A percentile compares a stretch with the other conserved stretches of the same genome.
Evolutionary conservation across 2,888 invertebrate genomes (phyloP).

Genomic region (Nymphalis urticae): DNA sequence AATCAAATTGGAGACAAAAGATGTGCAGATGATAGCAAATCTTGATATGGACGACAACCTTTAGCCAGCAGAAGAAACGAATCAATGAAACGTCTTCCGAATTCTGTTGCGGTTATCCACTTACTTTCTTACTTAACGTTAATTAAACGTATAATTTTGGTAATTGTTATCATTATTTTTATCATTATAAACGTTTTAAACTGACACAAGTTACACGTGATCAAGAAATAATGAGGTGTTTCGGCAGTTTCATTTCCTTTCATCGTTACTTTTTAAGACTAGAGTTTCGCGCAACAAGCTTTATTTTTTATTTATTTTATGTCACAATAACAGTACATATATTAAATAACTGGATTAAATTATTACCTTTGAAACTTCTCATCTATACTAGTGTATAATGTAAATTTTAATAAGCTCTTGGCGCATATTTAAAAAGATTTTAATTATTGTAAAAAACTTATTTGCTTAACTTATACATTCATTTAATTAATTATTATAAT

Average conservation of each 20-base stretch:
- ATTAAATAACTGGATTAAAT: no score
- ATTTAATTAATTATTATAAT: no score
- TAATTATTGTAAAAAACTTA: no score
- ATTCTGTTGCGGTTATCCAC: slow-evolving; percentile 37
- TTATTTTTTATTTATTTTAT: no score
- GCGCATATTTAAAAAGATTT: no score
- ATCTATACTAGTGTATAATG: no score
- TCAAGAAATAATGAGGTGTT: slow-evolving; percentile 30
- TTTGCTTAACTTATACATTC: no score
- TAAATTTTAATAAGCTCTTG: no score
- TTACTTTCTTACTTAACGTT: slow-evolving; percentile 36
- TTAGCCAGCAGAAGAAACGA: slow-evolving; percentile 34
- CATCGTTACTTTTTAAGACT: slow-evolving; percentile 18
- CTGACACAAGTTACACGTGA: slow-evolving; percentile 27
- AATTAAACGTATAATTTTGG: slow-evolving; percentile 36
- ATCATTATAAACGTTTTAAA: slow-evolving; percentile 20
- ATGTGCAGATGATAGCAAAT: background rate
- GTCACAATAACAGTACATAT: no score
- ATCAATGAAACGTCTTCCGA: slow-evolving; percentile 36
- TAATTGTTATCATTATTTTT: slow-evolving; percentile 35
- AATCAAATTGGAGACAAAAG: background rate
- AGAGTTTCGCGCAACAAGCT: background rate
- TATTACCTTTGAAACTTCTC: no score
- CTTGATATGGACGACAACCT: slow-evolving; percentile 6
- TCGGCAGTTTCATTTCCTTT: slow-evolving; percentile 15